Evolutionary conservation across 1,140 invertebrate species (phyloP).

Genomic region (Octopus sinensis): DNA sequence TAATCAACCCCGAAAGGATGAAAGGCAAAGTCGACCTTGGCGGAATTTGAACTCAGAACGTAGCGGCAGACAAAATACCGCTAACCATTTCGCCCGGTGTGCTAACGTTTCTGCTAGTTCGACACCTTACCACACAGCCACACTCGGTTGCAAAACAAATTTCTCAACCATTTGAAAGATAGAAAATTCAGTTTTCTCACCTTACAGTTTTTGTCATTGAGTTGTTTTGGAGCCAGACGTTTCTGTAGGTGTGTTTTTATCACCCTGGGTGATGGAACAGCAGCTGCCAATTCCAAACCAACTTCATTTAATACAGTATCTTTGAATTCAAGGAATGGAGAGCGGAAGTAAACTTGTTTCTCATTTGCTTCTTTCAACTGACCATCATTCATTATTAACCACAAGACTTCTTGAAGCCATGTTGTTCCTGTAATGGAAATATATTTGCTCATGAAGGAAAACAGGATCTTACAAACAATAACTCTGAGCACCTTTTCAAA

Average conservation of each 20-base stretch:
- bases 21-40: too few species aligned
- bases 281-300: constrained; percentile 45
- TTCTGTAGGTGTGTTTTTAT: constrained; percentile 49
- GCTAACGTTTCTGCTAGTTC: too few species aligned
- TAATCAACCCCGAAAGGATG: too few species aligned
- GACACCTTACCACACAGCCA: too few species aligned
- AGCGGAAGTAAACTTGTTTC: constrained; percentile 63
- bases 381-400: constrained; percentile 74
- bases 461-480: too few species aligned
- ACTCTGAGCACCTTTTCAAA: too few species aligned
- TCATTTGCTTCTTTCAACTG: constrained; percentile 73
- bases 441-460: too few species aligned
- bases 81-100: too few species aligned
- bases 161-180: too few species aligned
- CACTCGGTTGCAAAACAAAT: too few species aligned
- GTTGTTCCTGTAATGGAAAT: constrained; percentile 67
- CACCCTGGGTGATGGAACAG: constrained; percentile 44
- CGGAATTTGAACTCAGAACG: too few species aligned
- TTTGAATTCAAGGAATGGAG: constrained; percentile 64
- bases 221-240: constrained; percentile 35
- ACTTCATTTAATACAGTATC: constrained; percentile 48
- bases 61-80: too few species aligned
- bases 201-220: constrained; percentile 36
- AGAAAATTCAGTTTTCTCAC: constrained; percentile 22
- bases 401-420: constrained; percentile 85